A percentile compares a stretch with the other conserved stretches of the same genome.
phyloP scores from a whole-genome alignment of 1,140 invertebrate genomes.

The Anthonomus grandis region DNA sequence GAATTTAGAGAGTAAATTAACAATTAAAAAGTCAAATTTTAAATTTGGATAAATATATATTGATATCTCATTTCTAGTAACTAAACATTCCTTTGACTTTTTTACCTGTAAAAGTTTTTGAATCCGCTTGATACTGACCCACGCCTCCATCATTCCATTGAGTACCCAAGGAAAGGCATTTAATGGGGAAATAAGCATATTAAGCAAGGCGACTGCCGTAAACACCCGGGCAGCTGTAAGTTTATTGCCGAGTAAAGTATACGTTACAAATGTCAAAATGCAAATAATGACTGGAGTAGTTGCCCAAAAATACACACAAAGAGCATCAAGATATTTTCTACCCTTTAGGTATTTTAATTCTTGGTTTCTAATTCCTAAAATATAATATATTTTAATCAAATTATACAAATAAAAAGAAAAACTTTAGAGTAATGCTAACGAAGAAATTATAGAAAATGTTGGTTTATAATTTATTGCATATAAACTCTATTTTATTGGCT shows the following conservation, averaged over 20 bases:
- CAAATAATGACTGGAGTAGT: constrained; percentile 96
- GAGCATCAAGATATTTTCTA: constrained; percentile 95
- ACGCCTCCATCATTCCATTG: constrained; percentile 93
- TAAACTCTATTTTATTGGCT: too few species aligned
- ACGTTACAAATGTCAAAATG: constrained; percentile 86
- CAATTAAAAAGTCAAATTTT: too few species aligned
- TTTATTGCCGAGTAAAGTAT: constrained; percentile 76
- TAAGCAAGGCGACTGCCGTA: constrained; percentile 89
- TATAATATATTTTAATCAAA: too few species aligned
- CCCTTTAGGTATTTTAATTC: constrained; percentile 78
- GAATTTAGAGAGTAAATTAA: too few species aligned
- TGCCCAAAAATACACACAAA: constrained; percentile 99
- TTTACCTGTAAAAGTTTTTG: constrained; percentile 70
- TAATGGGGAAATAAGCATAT: constrained; percentile 93
- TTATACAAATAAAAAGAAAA: too few species aligned
- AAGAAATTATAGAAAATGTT: too few species aligned
- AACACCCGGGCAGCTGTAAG: constrained; percentile 89
- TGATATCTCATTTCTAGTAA: too few species aligned
- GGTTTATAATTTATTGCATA: too few species aligned
- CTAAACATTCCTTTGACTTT: too few species aligned
- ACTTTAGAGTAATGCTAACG: too few species aligned
- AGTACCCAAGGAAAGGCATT: constrained; percentile 99
- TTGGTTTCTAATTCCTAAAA: constrained; percentile 60
- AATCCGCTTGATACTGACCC: constrained; percentile 82
- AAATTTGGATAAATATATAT: too few species aligned